Percentiles rank a stretch among this genome's conserved stretches.
Conservation (phyloP, 1,140 invertebrate genomes). For the Apocrypta bakeri region DNA sequence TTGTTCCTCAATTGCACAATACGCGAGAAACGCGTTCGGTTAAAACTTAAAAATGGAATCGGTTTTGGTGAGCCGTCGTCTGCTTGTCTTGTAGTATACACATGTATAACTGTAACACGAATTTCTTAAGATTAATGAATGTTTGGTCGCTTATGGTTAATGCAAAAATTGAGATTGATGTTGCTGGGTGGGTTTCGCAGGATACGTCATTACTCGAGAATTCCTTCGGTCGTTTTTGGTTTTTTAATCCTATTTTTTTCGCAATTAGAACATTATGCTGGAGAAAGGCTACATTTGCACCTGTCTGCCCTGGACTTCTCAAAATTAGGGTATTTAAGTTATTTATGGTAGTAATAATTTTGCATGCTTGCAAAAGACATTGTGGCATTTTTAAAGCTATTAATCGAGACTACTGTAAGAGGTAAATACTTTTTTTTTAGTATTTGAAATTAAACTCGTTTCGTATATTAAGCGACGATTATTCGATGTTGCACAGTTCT, state of each 20-base stretch:
- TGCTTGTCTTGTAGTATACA: neutral
- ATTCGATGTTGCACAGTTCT: too few relatives aligned
- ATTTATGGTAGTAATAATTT: too few relatives aligned
- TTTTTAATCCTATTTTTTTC: neutral
- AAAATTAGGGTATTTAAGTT: too few relatives aligned
- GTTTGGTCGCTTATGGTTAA: slow-evolving; percentile 2
- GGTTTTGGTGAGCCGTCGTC: slow-evolving; percentile 11
- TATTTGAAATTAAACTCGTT: too few relatives aligned
- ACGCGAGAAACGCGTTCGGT: neutral
- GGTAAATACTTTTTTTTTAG: too few relatives aligned
- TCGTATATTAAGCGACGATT: too few relatives aligned
- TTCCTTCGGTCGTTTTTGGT: neutral
- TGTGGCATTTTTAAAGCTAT: too few relatives aligned
- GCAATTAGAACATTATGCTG: neutral
- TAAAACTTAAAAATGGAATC: slow-evolving; percentile 31
- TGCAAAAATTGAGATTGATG: slow-evolving; percentile 22
- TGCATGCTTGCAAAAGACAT: too few relatives aligned
- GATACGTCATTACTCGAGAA: neutral
- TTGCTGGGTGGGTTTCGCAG: neutral
- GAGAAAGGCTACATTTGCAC: neutral
- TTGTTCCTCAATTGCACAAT: slow-evolving; percentile 14
- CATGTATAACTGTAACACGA: neutral
- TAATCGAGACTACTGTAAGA: too few relatives aligned
- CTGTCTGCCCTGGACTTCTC: neutral
- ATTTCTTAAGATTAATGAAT: slow-evolving; percentile 33